A percentile compares a stretch with the other conserved stretches of the same genome.
These are phyloP conservation scores for Notospermus geniculatus DNA, from an alignment of 1,140 invertebrate genomes.

Conservation along the genomic window DNA sequence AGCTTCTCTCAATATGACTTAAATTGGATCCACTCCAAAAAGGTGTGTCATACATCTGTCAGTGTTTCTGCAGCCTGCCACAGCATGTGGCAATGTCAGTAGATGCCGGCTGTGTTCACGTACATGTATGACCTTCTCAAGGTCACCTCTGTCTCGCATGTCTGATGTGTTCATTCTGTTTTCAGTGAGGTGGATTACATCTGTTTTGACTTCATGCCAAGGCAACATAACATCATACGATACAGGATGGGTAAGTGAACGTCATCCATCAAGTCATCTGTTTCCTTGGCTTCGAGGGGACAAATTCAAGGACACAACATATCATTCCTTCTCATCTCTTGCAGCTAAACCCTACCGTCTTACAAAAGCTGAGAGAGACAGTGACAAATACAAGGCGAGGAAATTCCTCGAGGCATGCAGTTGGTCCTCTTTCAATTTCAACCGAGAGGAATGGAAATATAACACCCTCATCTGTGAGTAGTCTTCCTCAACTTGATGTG, in stretches of 20 bases:
- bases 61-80: no score
- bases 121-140: no score
- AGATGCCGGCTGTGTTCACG: no score
- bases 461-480: slow-evolving; percentile 53
- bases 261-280: not conserved
- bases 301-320: not conserved
- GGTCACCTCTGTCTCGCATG: not conserved
- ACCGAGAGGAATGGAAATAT: slow-evolving; percentile 53
- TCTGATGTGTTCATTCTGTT: slow-evolving; percentile 31
- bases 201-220: slow-evolving; percentile 92
- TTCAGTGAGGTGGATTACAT: slow-evolving; percentile 94
- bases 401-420: slow-evolving; percentile 53
- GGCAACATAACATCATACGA: slow-evolving; percentile 93
- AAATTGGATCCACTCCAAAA: no score
- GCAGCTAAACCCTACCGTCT: slow-evolving; percentile 49
- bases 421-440: slow-evolving; percentile 52
- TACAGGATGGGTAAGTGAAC: slow-evolving; percentile 76
- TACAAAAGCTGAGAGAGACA: slow-evolving; percentile 29
- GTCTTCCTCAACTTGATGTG: slow-evolving; percentile 4
- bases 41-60: no score
- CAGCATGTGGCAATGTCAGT: no score
- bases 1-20: no score
- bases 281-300: not conserved
- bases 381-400: slow-evolving; percentile 33
- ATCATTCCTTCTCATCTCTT: slow-evolving; percentile 11